Percentiles rank a stretch among this genome's conserved stretches.
Evolutionary conservation across 2,113 vertebrate genomes (phyloP).

Genomic region (Callithrix jacchus): DNA sequence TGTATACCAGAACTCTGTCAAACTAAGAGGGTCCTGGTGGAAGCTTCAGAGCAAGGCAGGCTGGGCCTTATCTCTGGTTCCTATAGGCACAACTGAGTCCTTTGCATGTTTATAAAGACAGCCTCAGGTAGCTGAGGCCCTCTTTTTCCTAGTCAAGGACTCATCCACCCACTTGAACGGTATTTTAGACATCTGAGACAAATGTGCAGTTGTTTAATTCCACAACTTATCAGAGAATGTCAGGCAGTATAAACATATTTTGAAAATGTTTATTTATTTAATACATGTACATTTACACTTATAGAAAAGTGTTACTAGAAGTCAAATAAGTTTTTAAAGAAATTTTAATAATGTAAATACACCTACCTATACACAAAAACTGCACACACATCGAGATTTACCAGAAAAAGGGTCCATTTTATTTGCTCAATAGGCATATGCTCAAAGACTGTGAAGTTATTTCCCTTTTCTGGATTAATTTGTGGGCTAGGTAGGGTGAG

Average conservation of each 20-base stretch:
- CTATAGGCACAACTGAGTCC: neutral
- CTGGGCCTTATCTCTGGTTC: neutral
- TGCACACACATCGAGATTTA: neutral
- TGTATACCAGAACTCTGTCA: neutral
- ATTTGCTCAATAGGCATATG: neutral
- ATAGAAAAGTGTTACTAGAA: neutral
- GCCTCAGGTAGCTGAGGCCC: neutral
- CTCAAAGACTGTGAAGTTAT: neutral
- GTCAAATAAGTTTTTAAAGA: slow-evolving; percentile 16
- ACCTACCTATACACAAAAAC: neutral
- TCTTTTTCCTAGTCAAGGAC: neutral
- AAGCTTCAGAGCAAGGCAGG: neutral
- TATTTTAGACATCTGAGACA: neutral
- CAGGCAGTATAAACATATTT: neutral
- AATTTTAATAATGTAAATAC: neutral
- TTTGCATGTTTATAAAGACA: neutral
- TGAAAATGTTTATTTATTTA: neutral
- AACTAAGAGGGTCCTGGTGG: neutral
- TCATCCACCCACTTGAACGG: neutral
- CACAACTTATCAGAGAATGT: neutral
- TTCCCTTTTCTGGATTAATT: neutral
- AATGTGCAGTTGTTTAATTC: neutral
- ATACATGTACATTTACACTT: neutral
- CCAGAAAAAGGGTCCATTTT: neutral
- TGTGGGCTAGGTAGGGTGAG: neutral